phyloP scores from a whole-genome alignment of 2,797 vertebrate genomes.

The Pangasius macronema region DNA sequence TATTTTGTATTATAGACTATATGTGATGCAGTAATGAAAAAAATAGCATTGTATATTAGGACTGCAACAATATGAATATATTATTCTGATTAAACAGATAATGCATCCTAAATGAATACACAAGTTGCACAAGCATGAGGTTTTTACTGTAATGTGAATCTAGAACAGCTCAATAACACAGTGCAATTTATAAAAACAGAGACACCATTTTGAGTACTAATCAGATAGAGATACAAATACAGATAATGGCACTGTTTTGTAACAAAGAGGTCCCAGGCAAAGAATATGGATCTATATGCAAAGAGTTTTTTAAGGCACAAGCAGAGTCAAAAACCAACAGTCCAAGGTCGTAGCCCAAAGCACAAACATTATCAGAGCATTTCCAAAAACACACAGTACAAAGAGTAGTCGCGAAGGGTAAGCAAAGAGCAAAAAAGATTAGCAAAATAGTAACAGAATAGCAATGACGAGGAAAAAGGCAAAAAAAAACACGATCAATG shows the following conservation, averaged over 20 bases:
- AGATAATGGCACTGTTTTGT: not conserved
- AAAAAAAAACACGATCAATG: not conserved
- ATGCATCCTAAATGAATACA: not conserved
- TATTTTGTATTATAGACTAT: not conserved
- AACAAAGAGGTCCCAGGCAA: not conserved
- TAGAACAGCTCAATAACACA: not conserved
- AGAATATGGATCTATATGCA: not conserved
- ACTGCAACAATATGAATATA: not conserved
- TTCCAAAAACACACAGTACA: not conserved
- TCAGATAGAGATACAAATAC: not conserved
- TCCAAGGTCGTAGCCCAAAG: not conserved
- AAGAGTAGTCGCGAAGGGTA: not conserved
- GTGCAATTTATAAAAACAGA: not conserved
- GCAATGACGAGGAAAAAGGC: too few species aligned
- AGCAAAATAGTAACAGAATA: not conserved
- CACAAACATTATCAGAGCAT: not conserved
- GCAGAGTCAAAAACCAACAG: not conserved
- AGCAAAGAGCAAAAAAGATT: not conserved
- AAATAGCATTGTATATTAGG: not conserved
- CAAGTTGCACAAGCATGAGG: not conserved
- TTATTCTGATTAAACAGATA: not conserved
- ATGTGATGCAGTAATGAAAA: not conserved
- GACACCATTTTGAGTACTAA: not conserved
- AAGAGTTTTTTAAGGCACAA: not conserved
- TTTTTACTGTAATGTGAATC: not conserved